A percentile compares a stretch with the other conserved stretches of the same genome.
These are phyloP conservation scores for Enteromius treurensis DNA, from an alignment of 2,797 vertebrate species.

Conservation along the genomic window DNA sequence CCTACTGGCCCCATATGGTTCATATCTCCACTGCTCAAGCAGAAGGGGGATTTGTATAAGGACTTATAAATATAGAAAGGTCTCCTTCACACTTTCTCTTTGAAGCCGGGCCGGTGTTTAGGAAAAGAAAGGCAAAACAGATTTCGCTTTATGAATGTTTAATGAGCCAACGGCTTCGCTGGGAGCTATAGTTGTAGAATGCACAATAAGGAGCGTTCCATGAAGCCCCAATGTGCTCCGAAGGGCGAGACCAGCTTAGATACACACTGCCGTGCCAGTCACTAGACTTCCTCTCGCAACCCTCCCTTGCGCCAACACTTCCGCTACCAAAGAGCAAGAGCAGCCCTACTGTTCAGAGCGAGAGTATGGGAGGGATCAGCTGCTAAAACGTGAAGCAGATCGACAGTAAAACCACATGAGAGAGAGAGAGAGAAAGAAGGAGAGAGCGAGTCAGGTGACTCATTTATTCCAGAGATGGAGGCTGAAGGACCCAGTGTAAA, in stretches of 20 bases:
- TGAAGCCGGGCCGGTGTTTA: slow-evolving; percentile 60
- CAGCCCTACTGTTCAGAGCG: background rate
- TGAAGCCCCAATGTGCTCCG: slow-evolving; percentile 40
- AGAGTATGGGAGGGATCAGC: background rate
- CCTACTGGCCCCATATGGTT: slow-evolving; percentile 49
- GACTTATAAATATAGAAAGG: slow-evolving; percentile 62
- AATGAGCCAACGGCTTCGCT: slow-evolving; percentile 55
- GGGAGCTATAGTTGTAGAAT: slow-evolving; percentile 57
- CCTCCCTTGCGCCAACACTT: background rate
- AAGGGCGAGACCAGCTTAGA: slow-evolving; percentile 44
- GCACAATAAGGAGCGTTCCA: slow-evolving; percentile 56
- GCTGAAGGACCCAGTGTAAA: slow-evolving; percentile 39
- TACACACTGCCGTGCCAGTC: slow-evolving; percentile 28
- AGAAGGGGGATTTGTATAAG: slow-evolving; percentile 56
- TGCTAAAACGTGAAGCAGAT: background rate
- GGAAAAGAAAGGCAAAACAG: slow-evolving; percentile 65
- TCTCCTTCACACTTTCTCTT: slow-evolving; percentile 59
- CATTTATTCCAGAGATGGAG: slow-evolving; percentile 48
- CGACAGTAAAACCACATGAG: background rate
- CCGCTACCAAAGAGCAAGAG: slow-evolving; percentile 1
- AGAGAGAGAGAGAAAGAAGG: background rate
- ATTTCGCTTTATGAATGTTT: slow-evolving; percentile 65
- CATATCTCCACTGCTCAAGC: slow-evolving; percentile 54
- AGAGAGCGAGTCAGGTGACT: slow-evolving; percentile 14
- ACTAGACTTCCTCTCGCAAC: background rate